Conservation (phyloP, 2,888 invertebrate species). For the Tipula unca region DNA sequence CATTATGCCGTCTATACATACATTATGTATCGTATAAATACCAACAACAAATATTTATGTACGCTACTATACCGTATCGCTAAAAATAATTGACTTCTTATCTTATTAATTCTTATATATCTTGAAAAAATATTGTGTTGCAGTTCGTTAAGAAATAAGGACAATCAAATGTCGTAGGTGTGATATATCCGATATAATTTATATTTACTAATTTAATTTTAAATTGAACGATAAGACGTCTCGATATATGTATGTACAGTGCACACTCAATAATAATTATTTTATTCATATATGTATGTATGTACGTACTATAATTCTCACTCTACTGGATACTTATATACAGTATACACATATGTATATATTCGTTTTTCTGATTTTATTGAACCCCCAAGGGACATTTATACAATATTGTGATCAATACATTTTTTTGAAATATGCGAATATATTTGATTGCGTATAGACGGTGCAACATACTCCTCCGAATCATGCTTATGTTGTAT, state of each 20-base stretch:
- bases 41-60: background rate
- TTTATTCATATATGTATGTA: too few species aligned
- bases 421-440: too few species aligned
- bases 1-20: background rate
- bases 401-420: too few species aligned
- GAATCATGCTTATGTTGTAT: too few species aligned
- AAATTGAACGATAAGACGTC: background rate
- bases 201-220: background rate
- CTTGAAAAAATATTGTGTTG: background rate
- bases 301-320: too few species aligned
- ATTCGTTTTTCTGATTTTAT: too few species aligned
- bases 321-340: too few species aligned
- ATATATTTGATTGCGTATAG: too few species aligned
- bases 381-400: too few species aligned
- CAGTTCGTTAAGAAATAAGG: background rate
- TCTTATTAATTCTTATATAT: background rate
- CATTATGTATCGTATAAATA: background rate
- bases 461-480: too few species aligned
- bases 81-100: slow-evolving; percentile 8
- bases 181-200: background rate
- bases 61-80: background rate
- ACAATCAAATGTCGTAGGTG: background rate
- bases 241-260: background rate
- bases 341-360: too few species aligned
- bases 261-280: too few species aligned